These are phyloP conservation scores for Drosophila elegans DNA, from an alignment of 1,140 invertebrate species.

Conservation along the genomic window DNA sequence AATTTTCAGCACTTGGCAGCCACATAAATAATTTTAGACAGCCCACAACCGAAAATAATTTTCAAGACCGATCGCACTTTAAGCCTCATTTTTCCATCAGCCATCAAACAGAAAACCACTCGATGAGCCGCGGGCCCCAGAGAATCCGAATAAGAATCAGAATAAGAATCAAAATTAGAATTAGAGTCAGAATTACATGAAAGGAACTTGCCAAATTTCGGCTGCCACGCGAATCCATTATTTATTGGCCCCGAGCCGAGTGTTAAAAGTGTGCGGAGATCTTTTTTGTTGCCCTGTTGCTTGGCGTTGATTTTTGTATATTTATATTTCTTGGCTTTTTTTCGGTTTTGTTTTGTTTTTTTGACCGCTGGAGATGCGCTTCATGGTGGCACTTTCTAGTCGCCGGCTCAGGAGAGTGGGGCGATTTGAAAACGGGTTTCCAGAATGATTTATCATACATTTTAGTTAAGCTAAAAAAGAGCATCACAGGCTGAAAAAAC, in stretches of 20 bases:
- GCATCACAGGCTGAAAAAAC: constrained; percentile 59
- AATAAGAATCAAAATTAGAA: constrained; percentile 18
- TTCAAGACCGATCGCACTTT: constrained; percentile 35
- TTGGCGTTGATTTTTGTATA: constrained; percentile 36
- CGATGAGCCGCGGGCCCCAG: constrained; percentile 29
- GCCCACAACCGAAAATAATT: constrained; percentile 35
- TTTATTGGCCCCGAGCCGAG: constrained; percentile 61
- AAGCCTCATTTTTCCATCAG: constrained; percentile 19
- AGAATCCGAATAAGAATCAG: constrained; percentile 23
- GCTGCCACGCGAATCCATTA: constrained; percentile 77
- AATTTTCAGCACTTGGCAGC: constrained; percentile 52
- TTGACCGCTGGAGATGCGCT: constrained; percentile 53
- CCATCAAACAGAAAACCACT: constrained; percentile 32
- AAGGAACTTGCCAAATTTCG: constrained; percentile 60
- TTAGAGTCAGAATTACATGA: constrained; percentile 37
- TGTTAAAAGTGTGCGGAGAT: constrained; percentile 73
- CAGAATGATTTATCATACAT: constrained; percentile 81
- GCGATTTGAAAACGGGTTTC: constrained; percentile 67
- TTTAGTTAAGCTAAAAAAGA: constrained; percentile 76
- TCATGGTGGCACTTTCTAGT: constrained; percentile 77
- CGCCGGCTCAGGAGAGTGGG: constrained; percentile 51
- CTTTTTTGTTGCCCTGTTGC: constrained; percentile 57
- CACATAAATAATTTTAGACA: constrained; percentile 44
- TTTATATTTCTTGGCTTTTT: constrained; percentile 22
- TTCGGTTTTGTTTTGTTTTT: constrained; percentile 23